These are phyloP conservation scores for Drosophila nigricruria DNA, from an alignment of 2,888 invertebrate species.

Conservation along the genomic window DNA sequence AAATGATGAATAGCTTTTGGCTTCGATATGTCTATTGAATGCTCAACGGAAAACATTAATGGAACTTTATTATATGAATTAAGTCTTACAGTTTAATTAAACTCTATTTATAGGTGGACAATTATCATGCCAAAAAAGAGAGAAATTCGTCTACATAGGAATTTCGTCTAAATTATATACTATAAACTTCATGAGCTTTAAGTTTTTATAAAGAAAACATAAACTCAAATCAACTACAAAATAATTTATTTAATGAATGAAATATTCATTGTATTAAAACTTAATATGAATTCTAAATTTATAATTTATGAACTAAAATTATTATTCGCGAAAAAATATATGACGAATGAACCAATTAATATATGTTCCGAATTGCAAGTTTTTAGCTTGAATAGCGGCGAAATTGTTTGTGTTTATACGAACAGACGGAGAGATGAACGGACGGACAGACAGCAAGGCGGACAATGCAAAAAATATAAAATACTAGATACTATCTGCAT, in stretches of 20 bases:
- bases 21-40: background rate
- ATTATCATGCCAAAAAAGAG: background rate
- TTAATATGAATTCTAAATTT: background rate
- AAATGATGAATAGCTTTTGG: background rate
- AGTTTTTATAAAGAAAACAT: background rate
- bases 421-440: no score
- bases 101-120: background rate
- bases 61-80: background rate
- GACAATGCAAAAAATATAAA: no score
- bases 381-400: no score
- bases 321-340: no score
- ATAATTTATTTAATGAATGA: background rate
- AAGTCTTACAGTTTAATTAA: background rate
- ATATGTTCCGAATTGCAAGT: no score
- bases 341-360: no score
- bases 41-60: background rate
- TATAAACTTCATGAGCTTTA: background rate
- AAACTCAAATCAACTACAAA: background rate
- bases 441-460: no score
- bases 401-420: no score
- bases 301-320: background rate
- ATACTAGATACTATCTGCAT: no score
- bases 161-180: no score
- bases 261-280: background rate
- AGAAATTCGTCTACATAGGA: background rate